A percentile compares a stretch with the other conserved stretches of the same genome.
Evolutionary conservation across 2,113 vertebrate species (phyloP).

Genomic region (Chrysochloris asiatica): DNA sequence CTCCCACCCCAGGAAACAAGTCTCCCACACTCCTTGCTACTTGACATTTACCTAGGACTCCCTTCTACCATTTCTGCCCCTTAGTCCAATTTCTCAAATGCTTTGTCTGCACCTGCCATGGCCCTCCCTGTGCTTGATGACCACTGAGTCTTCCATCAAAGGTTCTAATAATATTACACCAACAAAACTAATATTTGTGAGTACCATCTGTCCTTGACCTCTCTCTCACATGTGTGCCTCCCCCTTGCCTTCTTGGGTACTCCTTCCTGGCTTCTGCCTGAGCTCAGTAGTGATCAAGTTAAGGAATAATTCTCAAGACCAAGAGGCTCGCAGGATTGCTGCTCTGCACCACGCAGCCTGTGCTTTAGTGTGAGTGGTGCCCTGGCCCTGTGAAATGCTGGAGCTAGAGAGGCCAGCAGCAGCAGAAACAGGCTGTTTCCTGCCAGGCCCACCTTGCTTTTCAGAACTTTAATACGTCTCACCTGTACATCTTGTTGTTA

Average conservation of each 20-base stretch:
- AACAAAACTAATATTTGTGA: background rate
- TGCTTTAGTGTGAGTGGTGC: fast-evolving
- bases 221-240: background rate
- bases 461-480: background rate
- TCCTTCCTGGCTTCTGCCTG: background rate
- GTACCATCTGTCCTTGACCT: background rate
- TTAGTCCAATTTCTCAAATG: background rate
- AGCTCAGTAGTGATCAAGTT: background rate
- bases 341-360: fast-evolving
- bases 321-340: too few relatives aligned
- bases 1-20: background rate
- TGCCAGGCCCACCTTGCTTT: background rate
- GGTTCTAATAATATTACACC: background rate
- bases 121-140: background rate
- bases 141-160: background rate
- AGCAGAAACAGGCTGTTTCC: background rate
- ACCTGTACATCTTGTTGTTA: background rate
- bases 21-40: background rate
- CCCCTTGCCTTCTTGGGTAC: background rate
- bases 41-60: background rate
- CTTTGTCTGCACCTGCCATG: background rate
- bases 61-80: background rate
- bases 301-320: background rate
- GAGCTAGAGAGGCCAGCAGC: background rate
- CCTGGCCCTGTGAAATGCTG: background rate